A percentile compares a stretch with the other conserved stretches of the same genome.
Evolutionary conservation across 1,140 invertebrate genomes (phyloP).

Genomic region (Neotoxoptera formosana): DNA sequence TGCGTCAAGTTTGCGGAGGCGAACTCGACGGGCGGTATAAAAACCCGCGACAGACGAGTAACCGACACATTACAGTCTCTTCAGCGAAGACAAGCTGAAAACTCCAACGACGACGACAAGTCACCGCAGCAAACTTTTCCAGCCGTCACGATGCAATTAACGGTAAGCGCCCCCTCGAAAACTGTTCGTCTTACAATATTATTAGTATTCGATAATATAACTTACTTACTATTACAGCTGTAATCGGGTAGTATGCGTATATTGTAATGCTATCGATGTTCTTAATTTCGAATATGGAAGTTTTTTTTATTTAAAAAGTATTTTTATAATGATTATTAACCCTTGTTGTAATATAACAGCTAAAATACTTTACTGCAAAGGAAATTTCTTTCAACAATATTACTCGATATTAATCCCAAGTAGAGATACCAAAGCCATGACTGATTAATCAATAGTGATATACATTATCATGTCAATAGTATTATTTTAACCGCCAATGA

Average conservation of each 20-base stretch:
- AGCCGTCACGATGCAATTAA: not conserved
- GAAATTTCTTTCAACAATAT: not conserved
- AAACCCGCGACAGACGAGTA: not conserved
- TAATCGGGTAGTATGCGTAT: too few species aligned
- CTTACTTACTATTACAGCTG: too few species aligned
- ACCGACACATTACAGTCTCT: not conserved
- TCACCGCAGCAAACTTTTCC: not conserved
- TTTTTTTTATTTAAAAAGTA: too few species aligned
- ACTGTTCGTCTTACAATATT: not conserved
- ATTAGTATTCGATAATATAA: too few species aligned
- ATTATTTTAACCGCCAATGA: not conserved
- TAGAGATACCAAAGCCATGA: too few species aligned
- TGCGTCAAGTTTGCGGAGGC: not conserved
- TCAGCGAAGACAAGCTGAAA: not conserved
- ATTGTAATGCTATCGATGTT: too few species aligned
- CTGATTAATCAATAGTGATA: not conserved
- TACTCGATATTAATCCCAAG: not conserved
- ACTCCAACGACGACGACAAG: not conserved
- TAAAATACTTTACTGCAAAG: not conserved
- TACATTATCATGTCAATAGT: not conserved
- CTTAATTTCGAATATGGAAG: too few species aligned
- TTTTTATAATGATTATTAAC: not conserved
- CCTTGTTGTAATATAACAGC: too few species aligned
- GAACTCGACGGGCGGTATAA: constrained; percentile 37
- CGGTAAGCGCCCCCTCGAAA: not conserved